Base-by-base conservation (phyloP, 2,797 vertebrate genomes). In the Cirrhinus molitorella region DNA sequence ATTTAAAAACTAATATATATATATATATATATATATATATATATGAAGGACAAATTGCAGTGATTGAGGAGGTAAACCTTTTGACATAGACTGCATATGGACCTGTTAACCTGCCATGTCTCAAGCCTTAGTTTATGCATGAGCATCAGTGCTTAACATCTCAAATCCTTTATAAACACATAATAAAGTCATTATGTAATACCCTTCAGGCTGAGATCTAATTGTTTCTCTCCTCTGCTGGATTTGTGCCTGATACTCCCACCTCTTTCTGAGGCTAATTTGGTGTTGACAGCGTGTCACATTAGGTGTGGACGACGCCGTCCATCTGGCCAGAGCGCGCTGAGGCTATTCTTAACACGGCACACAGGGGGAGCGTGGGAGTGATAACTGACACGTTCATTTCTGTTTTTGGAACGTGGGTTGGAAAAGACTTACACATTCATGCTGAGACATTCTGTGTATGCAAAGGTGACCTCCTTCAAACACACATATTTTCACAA, bases 301-400 rank as follows among this genome's bases (percentile, higher is more conserved):
- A 67, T 84, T 82, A 86, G 81, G 87, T 83, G 75, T 51, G 70
- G 83, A 86, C 72, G 85, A 81, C 74, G 83, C 61, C n/a, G 84
- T 90, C 89, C 89, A 90, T 88, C 87, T 89, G 88, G 85, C 85
- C 78, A 53, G 72, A 74, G 79, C 76, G 70, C 25, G 63, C 47
- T 45, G 70, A 66, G 51, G 86, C 88, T 90, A 86, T 89, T 88
- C 85, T 85, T 80, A 86, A 83, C 85, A 70, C 61, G 4, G 51
- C 40, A 47, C 80, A 66, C 68, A 47, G 83, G 83, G 86, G 77
- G 85, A 85, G 59, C 77, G 75, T 65, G 37, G 74, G 81, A 83
- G 82, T 81, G 86, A 81, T 71, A 65, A 81, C 85, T 83, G 85
- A 85, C 83, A 86, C 67, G 75, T 72, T 80, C 63, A 72, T 81